A percentile compares a stretch with the other conserved stretches of the same genome.
These are phyloP conservation scores for Nothobranchius kuhntae DNA, from an alignment of 2,113 vertebrate species.

Conservation along the genomic window DNA sequence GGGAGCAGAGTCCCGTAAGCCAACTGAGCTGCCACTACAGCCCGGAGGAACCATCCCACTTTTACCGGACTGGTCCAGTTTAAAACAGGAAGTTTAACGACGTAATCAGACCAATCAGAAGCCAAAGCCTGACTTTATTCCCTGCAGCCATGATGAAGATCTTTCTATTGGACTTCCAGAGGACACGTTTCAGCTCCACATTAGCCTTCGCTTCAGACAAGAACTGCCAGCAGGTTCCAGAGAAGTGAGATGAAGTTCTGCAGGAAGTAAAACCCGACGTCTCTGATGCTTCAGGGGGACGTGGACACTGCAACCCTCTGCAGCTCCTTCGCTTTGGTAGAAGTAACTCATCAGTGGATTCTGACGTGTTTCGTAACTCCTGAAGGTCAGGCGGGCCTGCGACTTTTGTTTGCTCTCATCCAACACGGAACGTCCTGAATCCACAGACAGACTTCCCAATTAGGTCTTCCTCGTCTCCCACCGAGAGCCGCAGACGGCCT, in stretches of 20 bases:
- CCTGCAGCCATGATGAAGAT: neutral
- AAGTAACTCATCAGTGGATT: constrained; percentile 1
- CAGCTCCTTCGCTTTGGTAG: neutral
- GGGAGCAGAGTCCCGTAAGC: no score
- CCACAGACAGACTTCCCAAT: constrained; percentile 34
- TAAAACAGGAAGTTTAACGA: no score
- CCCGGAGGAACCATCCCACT: no score
- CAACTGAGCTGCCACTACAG: no score
- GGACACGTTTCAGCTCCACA: neutral
- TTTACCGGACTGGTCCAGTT: neutral
- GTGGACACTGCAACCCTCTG: no score
- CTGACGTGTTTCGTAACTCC: constrained; percentile 4
- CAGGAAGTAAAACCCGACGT: no score
- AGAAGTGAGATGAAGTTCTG: no score
- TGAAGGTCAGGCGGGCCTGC: constrained; percentile 15
- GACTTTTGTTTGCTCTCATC: constrained; percentile 14
- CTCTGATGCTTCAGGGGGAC: no score
- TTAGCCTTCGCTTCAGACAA: no score
- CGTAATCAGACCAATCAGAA: no score
- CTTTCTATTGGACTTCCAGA: neutral
- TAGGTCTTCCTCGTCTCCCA: constrained; percentile 21
- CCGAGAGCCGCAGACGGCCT: constrained; percentile 24
- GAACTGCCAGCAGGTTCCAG: no score
- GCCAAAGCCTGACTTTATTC: no score
- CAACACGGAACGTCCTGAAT: neutral